Evolutionary conservation across 2,888 invertebrate species (phyloP).

Genomic region (Dryobota labecula): DNA sequence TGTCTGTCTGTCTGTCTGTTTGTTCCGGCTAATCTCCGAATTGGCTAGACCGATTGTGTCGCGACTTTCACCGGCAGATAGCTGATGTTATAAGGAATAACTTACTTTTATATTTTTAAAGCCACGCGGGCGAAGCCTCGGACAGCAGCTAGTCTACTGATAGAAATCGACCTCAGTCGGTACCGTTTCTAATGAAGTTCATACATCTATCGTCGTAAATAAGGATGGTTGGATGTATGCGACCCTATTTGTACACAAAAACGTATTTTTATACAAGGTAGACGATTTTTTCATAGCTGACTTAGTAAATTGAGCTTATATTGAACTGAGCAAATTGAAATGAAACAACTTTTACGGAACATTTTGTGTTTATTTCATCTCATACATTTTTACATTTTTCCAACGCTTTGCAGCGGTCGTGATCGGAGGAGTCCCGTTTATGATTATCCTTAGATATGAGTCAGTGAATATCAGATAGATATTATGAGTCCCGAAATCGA

Average conservation of each 20-base stretch:
- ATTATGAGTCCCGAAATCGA: conserved; percentile 2
- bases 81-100: no score
- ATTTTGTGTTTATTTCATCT: conserved; percentile 32
- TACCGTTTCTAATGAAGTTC: neutral
- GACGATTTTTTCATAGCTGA: conserved; percentile 2
- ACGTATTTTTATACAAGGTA: neutral
- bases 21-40: no score
- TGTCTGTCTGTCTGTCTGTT: no score
- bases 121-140: no score
- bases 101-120: no score
- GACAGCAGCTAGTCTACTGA: no score
- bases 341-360: conserved; percentile 7
- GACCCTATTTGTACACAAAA: neutral
- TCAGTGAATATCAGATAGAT: neutral
- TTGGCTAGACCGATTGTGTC: no score
- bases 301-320: conserved; percentile 15
- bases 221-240: neutral
- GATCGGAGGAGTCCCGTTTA: neutral
- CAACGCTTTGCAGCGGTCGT: neutral
- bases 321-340: conserved; percentile 33
- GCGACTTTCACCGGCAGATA: no score
- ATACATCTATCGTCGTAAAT: neutral
- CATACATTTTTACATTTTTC: conserved; percentile 15
- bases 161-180: neutral
- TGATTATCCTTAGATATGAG: conserved; percentile 13